Evolutionary conservation across 2,797 vertebrate genomes (phyloP), one percentile per base, ranked within the genome.

Genomic region (Discoglossus pictus): DNA sequence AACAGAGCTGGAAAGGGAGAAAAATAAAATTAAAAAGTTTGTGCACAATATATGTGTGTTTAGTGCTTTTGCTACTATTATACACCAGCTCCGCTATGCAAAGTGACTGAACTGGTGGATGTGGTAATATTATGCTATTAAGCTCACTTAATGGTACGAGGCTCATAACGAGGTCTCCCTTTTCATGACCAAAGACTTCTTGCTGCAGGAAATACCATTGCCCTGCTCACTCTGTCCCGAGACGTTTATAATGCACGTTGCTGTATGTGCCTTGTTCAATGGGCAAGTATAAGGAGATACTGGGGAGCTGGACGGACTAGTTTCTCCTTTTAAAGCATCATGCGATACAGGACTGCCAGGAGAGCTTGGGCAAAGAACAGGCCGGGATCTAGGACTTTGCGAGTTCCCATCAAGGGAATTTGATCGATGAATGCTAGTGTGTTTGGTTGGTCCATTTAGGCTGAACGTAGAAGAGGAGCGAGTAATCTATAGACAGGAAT

Each of bases 371-470:
- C 84, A 88, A 42, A 85, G 68, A 16, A 88, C 61, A 74, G 85
- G 80, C 67, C 52, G 75, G 76, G 86, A 77, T 75, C 86, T 88
- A 74, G 72, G 59, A 51, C 70, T 83, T n/a, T 80, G 71, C 20
- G 86, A 88, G 66, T 80, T 83, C 74, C 88, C 83, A 62, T 87
- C 90, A 82, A 93, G 73, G 79, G 92, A 94, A 79, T 83, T 89
- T 61, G 92, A 95, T 73, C 84, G 71, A 75, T 92, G 92, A 75
- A 93, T 88, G 73, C 76, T 72, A 24, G 81, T 81, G 52, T 75
- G 80, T 82, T 88, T 93, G 76, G 82, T 52, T 79, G 87, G 82
- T 80, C 88, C 90, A 67, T 40, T 91, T 76, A 92, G 74, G 86
- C 68, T 92, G 87, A 88, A 84, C 0, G 81, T 89, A 61, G 93